Evolutionary conservation across 1,140 invertebrate genomes (phyloP).

Genomic region (Lamellibrachia luymesi): DNA sequence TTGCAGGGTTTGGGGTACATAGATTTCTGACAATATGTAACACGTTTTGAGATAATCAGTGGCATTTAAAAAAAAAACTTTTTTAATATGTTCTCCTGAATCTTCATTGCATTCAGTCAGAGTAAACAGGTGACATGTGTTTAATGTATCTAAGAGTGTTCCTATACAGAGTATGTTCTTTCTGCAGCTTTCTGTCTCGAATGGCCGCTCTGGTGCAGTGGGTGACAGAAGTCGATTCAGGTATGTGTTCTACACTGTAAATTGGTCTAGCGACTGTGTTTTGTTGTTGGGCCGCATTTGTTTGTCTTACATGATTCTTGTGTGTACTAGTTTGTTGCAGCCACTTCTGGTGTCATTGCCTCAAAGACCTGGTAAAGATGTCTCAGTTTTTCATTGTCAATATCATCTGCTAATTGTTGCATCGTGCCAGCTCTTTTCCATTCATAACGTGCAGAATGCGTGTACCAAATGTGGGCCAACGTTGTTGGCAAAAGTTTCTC

Average conservation of each 20-base stretch:
- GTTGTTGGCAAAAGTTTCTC: background rate
- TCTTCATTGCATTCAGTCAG: too few relatives aligned
- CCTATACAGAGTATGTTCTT: background rate
- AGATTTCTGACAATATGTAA: too few relatives aligned
- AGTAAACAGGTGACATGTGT: too few relatives aligned
- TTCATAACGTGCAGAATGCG: too few relatives aligned
- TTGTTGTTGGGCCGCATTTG: background rate
- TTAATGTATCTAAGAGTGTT: background rate
- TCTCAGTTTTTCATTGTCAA: background rate
- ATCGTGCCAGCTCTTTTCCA: background rate
- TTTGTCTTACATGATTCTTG: background rate
- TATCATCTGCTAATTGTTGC: background rate
- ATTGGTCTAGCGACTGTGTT: background rate
- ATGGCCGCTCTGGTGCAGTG: background rate
- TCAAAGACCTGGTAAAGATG: background rate
- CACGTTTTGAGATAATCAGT: too few relatives aligned
- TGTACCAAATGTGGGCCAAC: too few relatives aligned
- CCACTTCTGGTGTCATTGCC: background rate
- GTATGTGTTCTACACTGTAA: background rate
- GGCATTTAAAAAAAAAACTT: too few relatives aligned
- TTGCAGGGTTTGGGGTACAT: too few relatives aligned
- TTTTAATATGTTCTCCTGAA: too few relatives aligned
- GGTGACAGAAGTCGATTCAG: background rate
- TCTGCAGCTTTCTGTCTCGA: background rate
- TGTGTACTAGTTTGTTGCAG: background rate